Evolutionary conservation across 2,888 invertebrate genomes (phyloP).

Genomic region (Camponotus fellah): DNA sequence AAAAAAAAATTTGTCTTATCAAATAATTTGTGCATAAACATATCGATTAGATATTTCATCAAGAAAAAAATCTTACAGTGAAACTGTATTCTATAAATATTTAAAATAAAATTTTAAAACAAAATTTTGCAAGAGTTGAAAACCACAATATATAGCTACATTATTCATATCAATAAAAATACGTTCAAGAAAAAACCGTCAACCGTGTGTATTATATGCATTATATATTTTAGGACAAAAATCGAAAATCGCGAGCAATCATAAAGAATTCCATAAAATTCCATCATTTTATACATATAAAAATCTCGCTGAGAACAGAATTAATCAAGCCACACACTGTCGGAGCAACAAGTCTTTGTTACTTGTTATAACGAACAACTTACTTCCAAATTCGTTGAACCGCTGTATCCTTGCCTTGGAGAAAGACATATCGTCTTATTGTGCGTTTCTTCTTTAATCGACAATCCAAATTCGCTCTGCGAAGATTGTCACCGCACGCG

Average conservation of each 20-base stretch:
- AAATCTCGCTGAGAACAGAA: neutral
- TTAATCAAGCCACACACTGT: neutral
- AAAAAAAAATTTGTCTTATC: neutral
- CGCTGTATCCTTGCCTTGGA: constrained; percentile 88
- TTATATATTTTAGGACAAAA: neutral
- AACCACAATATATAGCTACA: neutral
- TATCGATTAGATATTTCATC: neutral
- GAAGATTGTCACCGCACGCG: neutral
- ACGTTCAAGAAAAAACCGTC: neutral
- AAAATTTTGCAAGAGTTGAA: neutral
- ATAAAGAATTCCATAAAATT: too few species aligned
- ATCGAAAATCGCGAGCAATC: neutral
- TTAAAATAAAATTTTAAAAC: neutral
- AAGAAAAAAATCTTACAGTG: neutral
- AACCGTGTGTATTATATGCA: neutral
- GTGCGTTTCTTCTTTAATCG: neutral
- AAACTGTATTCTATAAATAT: neutral
- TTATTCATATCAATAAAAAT: neutral
- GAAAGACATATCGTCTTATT: constrained; percentile 86
- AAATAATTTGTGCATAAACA: neutral
- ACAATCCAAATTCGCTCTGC: neutral
- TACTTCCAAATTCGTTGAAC: constrained; percentile 87
- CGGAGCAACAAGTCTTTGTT: neutral
- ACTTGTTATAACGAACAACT: constrained; percentile 77
- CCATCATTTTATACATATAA: neutral